These are phyloP conservation scores for Halcyon senegalensis DNA, from an alignment of 2,113 vertebrate species.

Conservation along the genomic window DNA sequence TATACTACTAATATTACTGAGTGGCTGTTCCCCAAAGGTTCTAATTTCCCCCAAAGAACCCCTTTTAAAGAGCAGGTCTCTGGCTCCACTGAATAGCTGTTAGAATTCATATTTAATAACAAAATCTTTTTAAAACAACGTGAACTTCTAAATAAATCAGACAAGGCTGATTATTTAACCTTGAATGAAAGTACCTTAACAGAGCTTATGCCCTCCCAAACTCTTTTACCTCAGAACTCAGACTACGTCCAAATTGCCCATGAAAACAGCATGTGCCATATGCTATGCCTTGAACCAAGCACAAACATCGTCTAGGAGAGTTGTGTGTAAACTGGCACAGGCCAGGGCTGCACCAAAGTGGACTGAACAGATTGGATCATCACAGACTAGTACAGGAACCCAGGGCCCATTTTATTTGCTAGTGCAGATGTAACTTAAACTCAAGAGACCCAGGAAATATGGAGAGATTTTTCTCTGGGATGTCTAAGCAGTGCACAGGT, in stretches of 20 bases:
- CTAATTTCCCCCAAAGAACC: accelerated
- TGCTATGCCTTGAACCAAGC: not conserved
- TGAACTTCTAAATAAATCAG: not conserved
- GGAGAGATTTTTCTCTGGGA: not conserved
- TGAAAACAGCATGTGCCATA: not conserved
- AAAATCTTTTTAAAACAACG: not conserved
- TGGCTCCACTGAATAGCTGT: not conserved
- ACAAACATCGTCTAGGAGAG: not conserved
- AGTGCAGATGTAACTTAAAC: not conserved
- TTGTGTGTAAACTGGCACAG: not conserved
- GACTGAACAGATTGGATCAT: too few relatives aligned
- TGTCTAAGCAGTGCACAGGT: not conserved
- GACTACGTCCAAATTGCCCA: not conserved
- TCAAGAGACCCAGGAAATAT: not conserved
- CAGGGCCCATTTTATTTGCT: not conserved
- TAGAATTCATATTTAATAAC: not conserved
- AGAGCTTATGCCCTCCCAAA: accelerated
- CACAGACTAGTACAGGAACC: not conserved
- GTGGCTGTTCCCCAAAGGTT: not conserved
- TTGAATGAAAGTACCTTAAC: not conserved
- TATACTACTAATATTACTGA: too few relatives aligned
- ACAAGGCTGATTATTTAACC: not conserved
- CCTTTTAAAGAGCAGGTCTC: not conserved
- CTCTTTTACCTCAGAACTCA: not conserved
- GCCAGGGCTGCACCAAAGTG: not conserved